These are phyloP conservation scores for Naja naja DNA, from an alignment of 2,113 vertebrate species.

Conservation along the genomic window DNA sequence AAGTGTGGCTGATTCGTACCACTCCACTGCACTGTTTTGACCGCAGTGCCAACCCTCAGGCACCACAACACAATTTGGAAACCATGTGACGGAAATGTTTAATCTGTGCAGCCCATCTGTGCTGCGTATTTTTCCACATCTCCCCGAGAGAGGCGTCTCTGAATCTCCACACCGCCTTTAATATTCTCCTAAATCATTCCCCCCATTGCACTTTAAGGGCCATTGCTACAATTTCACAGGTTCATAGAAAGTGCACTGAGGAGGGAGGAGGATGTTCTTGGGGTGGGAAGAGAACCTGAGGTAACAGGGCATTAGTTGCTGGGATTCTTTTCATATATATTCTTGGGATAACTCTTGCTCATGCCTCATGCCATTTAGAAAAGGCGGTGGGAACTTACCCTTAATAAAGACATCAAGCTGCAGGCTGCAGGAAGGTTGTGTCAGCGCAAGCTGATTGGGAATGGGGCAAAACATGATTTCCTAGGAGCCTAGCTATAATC, in stretches of 20 bases:
- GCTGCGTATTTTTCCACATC: constrained; percentile 86
- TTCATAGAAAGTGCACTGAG: constrained; percentile 88
- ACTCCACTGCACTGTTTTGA: constrained; percentile 71
- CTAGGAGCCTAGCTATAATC: constrained; percentile 58
- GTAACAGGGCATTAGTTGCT: constrained; percentile 34
- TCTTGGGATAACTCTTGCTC: constrained; percentile 58
- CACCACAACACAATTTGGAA: constrained; percentile 83
- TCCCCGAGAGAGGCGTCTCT: constrained; percentile 89
- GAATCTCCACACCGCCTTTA: constrained; percentile 93
- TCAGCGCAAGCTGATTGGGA: constrained; percentile 57
- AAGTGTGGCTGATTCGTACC: constrained; percentile 52
- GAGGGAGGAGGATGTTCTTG: constrained; percentile 48
- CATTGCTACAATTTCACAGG: constrained; percentile 81
- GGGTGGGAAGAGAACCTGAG: constrained; percentile 19
- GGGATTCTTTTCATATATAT: constrained; percentile 65
- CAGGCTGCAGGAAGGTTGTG: constrained; percentile 57
- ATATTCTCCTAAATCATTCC: constrained; percentile 89
- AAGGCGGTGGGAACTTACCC: not conserved
- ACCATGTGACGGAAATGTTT: constrained; percentile 91
- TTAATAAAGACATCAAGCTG: constrained; percentile 23
- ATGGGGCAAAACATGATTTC: constrained; percentile 49
- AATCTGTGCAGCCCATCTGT: constrained; percentile 95
- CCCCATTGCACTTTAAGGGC: constrained; percentile 79
- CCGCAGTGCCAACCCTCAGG: constrained; percentile 77
- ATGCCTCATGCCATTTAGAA: constrained; percentile 55